phyloP scores from a whole-genome alignment of 2,797 vertebrate genomes.

The Lagorchestes hirsutus region DNA sequence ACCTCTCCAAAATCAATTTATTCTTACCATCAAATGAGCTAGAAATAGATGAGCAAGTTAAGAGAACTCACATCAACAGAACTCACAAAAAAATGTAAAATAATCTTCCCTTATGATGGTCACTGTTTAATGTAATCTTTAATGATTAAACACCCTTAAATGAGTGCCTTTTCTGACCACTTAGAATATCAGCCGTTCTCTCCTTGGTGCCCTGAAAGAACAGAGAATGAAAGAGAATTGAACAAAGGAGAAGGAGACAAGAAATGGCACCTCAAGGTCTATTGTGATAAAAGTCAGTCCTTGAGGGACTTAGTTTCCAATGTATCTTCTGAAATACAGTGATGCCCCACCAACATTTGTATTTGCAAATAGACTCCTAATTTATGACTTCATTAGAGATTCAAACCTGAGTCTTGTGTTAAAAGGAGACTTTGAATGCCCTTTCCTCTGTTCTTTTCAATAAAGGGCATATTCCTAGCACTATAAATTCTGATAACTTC shows the following conservation, averaged over 20 bases:
- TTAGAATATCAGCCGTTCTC: slow-evolving; percentile 13
- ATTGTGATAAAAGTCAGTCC: slow-evolving; percentile 73
- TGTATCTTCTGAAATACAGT: slow-evolving; percentile 68
- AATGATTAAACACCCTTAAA: slow-evolving; percentile 73
- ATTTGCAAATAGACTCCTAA: slow-evolving; percentile 63
- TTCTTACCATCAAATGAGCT: slow-evolving; percentile 12
- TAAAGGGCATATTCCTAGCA: slow-evolving; percentile 62
- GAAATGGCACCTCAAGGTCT: slow-evolving; percentile 43
- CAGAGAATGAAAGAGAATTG: slow-evolving; percentile 56
- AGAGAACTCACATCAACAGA: slow-evolving; percentile 62
- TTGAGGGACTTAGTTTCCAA: slow-evolving; percentile 60
- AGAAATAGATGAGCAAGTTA: slow-evolving; percentile 71
- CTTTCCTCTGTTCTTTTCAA: slow-evolving; percentile 52
- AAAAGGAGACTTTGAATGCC: not conserved
- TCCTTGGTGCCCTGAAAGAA: slow-evolving; percentile 40
- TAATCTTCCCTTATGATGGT: slow-evolving; percentile 73
- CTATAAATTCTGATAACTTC: slow-evolving; percentile 53
- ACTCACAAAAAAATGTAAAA: slow-evolving; percentile 74
- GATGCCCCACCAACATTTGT: slow-evolving; percentile 20
- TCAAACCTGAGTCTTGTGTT: not conserved
- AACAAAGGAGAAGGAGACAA: slow-evolving; percentile 66
- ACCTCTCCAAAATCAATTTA: not conserved
- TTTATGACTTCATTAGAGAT: slow-evolving; percentile 64
- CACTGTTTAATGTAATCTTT: slow-evolving; percentile 73
- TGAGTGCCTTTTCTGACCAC: slow-evolving; percentile 63